Percentiles rank a stretch among this genome's conserved stretches.
These are phyloP conservation scores for Saccostrea echinata DNA, from an alignment of 1,140 invertebrate genomes.

Conservation along the genomic window DNA sequence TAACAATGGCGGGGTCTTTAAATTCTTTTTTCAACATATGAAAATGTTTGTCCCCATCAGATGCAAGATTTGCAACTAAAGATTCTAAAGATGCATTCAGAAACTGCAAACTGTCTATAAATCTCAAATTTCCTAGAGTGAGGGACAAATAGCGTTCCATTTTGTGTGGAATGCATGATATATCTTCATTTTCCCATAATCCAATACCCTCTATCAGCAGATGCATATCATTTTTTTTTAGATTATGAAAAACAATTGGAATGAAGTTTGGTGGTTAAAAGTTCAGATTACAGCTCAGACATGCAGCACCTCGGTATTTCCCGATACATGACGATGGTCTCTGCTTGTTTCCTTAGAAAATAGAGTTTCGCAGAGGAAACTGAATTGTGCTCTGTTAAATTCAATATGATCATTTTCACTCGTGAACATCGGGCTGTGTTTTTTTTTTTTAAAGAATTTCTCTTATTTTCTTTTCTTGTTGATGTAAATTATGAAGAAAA, in stretches of 20 bases:
- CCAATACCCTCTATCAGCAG: slow-evolving; percentile 18
- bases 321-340: slow-evolving; percentile 47
- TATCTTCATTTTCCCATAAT: slow-evolving; percentile 50
- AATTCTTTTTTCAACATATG: slow-evolving; percentile 22
- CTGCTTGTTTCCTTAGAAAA: background rate
- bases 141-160: slow-evolving; percentile 48
- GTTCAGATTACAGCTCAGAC: slow-evolving; percentile 37
- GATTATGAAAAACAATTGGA: slow-evolving; percentile 51
- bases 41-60: slow-evolving; percentile 29
- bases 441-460: background rate
- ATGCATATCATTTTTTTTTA: slow-evolving; percentile 28
- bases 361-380: background rate
- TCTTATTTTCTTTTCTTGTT: background rate
- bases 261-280: slow-evolving; percentile 38
- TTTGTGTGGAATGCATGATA: slow-evolving; percentile 36
- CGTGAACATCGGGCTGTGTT: background rate
- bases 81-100: slow-evolving; percentile 55
- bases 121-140: slow-evolving; percentile 14
- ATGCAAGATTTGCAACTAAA: slow-evolving; percentile 58
- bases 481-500: background rate
- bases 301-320: slow-evolving; percentile 47
- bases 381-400: background rate
- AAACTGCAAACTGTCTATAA: slow-evolving; percentile 51
- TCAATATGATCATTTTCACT: background rate
- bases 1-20: background rate